These are phyloP conservation scores for Lutraria rhynchaena DNA, from an alignment of 1,140 invertebrate genomes.

Conservation along the genomic window DNA sequence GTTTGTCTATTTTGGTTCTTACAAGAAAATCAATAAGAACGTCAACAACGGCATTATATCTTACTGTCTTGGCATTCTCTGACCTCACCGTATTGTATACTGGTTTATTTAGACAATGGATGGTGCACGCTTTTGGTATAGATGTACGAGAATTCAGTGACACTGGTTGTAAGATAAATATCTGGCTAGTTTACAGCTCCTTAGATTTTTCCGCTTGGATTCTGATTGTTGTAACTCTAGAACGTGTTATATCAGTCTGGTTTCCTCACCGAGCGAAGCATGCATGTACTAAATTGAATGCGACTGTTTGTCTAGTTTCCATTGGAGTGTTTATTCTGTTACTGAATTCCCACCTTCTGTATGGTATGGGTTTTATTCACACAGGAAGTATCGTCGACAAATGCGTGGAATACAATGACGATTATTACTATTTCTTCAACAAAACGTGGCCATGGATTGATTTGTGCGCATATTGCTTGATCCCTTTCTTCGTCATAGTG, in stretches of 20 bases:
- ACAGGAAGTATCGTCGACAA: not conserved
- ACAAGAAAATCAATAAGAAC: conserved; percentile 39
- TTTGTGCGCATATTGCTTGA: conserved; percentile 42
- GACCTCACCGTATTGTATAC: conserved; percentile 68
- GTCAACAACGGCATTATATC: conserved; percentile 59
- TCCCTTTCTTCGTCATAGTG: conserved; percentile 40
- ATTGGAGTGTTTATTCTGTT: conserved; percentile 51
- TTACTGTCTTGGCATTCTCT: conserved; percentile 61
- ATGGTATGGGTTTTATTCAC: conserved; percentile 25
- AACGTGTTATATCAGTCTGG: conserved; percentile 69
- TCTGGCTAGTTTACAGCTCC: conserved; percentile 61
- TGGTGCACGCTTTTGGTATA: conserved; percentile 51
- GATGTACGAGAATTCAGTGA: conserved; percentile 58
- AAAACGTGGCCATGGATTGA: conserved; percentile 53
- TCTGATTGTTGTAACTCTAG: conserved; percentile 70
- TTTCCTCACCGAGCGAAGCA: conserved; percentile 64
- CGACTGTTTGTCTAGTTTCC: conserved; percentile 25
- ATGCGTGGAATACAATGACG: not conserved
- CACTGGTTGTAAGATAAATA: conserved; percentile 63
- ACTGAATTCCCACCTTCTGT: conserved; percentile 67
- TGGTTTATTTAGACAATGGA: conserved; percentile 68
- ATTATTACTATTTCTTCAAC: conserved; percentile 40
- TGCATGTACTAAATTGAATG: conserved; percentile 52
- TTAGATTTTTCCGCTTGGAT: conserved; percentile 71
- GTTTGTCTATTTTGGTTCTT: conserved; percentile 64